A percentile compares a stretch with the other conserved stretches of the same genome.
Conservation (phyloP, 2,888 invertebrate species). For the Yponomeuta malinellus region DNA sequence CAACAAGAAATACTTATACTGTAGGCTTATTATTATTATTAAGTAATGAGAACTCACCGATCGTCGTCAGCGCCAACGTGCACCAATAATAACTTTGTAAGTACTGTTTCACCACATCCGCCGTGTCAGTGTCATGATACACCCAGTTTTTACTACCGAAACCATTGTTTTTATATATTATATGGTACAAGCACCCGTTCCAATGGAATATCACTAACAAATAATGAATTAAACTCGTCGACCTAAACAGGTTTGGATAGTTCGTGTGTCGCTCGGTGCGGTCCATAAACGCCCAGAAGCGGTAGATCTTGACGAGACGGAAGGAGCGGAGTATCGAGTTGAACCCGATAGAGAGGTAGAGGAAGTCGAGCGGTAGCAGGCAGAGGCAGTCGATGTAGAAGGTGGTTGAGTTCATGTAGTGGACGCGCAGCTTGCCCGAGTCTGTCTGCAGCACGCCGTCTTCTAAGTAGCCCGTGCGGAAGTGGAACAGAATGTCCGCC, state of each 20-base stretch:
- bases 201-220: slow-evolving; percentile 99
- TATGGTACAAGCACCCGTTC: slow-evolving; percentile 99
- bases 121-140: slow-evolving; percentile 88
- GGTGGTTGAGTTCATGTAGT: slow-evolving; percentile 97
- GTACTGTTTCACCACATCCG: slow-evolving; percentile 95
- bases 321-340: slow-evolving; percentile 97
- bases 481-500: slow-evolving; percentile 97
- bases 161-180: slow-evolving; percentile 96
- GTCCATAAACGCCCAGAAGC: slow-evolving; percentile 99
- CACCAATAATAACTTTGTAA: slow-evolving; percentile 99
- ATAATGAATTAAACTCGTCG: slow-evolving; percentile 95
- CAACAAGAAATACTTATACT: neutral
- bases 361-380: slow-evolving; percentile 97
- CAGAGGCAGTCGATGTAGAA: slow-evolving; percentile 99
- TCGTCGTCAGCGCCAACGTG: slow-evolving; percentile 95
- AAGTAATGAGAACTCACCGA: slow-evolving; percentile 77
- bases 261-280: slow-evolving; percentile 98
- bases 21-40: neutral
- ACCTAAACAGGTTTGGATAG: slow-evolving; percentile 97
- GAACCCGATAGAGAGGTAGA: slow-evolving; percentile 97
- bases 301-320: slow-evolving; percentile 97
- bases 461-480: slow-evolving; percentile 97
- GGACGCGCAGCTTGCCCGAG: slow-evolving; percentile 92
- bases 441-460: slow-evolving; percentile 99
- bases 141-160: slow-evolving; percentile 96